Conservation (phyloP, 2,888 invertebrate genomes). For the Meiosimyza decipiens region DNA sequence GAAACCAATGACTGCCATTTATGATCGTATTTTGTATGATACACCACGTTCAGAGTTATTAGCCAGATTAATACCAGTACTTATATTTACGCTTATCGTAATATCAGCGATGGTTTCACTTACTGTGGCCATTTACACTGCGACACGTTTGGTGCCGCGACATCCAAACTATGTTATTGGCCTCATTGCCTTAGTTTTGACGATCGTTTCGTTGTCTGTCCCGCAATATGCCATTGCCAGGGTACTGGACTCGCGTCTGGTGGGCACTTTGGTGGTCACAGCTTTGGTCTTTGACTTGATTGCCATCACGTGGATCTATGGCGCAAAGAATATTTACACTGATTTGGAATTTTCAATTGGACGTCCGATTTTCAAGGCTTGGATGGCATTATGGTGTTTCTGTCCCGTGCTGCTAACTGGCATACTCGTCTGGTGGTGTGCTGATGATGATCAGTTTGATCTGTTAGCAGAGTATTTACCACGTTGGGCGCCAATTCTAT, state of each 20-base stretch:
- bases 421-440: slow-evolving; percentile 66
- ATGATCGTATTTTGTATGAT: slow-evolving; percentile 61
- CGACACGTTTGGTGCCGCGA: slow-evolving; percentile 63
- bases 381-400: slow-evolving; percentile 65
- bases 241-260: slow-evolving; percentile 62
- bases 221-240: slow-evolving; percentile 63
- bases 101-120: slow-evolving; percentile 63
- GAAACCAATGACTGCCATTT: slow-evolving; percentile 64
- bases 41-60: slow-evolving; percentile 51
- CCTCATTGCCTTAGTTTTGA: slow-evolving; percentile 60
- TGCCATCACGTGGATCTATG: slow-evolving; percentile 66
- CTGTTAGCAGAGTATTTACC: slow-evolving; percentile 60
- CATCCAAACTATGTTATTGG: slow-evolving; percentile 66
- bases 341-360: slow-evolving; percentile 67
- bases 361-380: slow-evolving; percentile 63
- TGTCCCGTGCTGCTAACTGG: slow-evolving; percentile 64
- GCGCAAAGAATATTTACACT: slow-evolving; percentile 66
- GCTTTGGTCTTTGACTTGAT: slow-evolving; percentile 66
- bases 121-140: slow-evolving; percentile 63
- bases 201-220: slow-evolving; percentile 61
- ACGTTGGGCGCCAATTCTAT: slow-evolving; percentile 65
- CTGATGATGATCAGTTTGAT: slow-evolving; percentile 62
- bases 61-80: slow-evolving; percentile 57
- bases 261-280: slow-evolving; percentile 63
- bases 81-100: slow-evolving; percentile 60